These are phyloP conservation scores for Dicyrtoma fusca DNA, from an alignment of 2,888 invertebrate species.

Conservation along the genomic window DNA sequence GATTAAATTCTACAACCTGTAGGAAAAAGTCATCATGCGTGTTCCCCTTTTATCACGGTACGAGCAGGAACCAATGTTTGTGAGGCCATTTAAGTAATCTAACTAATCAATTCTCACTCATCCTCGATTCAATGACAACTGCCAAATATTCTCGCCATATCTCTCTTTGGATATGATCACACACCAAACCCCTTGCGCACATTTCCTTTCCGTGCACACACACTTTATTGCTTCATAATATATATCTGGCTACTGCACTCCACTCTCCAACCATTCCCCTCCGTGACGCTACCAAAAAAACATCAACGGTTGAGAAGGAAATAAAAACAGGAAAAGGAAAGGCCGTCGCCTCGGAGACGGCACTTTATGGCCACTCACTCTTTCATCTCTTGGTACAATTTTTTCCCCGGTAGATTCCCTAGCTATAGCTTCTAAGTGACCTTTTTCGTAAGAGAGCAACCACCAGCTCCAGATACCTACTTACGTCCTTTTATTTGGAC, in stretches of 20 bases:
- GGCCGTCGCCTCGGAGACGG: conserved; percentile 32
- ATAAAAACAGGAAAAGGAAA: conserved; percentile 39
- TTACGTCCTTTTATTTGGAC: no score
- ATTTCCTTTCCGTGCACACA: conserved; percentile 6
- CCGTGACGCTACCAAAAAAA: conserved; percentile 10
- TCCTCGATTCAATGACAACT: conserved; percentile 33
- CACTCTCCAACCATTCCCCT: neutral
- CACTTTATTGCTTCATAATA: conserved; percentile 10
- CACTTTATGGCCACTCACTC: conserved; percentile 42
- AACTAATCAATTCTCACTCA: conserved; percentile 40
- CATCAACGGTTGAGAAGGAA: conserved; percentile 38
- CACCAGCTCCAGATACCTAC: no score
- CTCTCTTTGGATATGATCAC: neutral
- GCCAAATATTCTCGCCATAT: conserved; percentile 20
- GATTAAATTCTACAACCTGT: conserved; percentile 49
- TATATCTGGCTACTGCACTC: neutral
- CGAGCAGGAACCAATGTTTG: neutral
- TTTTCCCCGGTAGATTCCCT: conserved; percentile 14
- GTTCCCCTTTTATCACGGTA: conserved; percentile 10
- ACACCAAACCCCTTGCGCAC: neutral
- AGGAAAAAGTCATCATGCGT: conserved; percentile 26
- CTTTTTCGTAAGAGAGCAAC: neutral
- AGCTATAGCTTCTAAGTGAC: conserved; percentile 13
- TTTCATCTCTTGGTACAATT: conserved; percentile 22
- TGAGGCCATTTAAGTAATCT: conserved; percentile 39